Base-by-base conservation (phyloP, 2,888 invertebrate genomes). In the Limnephilus lunatus region DNA sequence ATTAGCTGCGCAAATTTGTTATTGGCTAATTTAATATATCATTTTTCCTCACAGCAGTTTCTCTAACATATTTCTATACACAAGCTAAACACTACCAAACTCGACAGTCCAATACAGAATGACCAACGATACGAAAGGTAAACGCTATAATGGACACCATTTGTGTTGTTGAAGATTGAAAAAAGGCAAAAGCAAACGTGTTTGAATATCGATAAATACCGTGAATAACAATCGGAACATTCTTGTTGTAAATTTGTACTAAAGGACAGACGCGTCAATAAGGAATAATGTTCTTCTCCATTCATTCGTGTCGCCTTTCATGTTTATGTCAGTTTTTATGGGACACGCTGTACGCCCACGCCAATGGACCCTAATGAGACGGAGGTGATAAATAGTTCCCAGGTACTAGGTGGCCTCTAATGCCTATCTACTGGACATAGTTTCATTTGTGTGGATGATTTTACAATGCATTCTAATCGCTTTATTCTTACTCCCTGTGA, bases 261-360 rank as follows among this genome's bases (percentile, higher is more conserved):
- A 92, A 93, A 91, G 92, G 92, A 92, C 92, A 83, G 39, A 88
- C 89, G 91, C 90, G 89, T 92, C 91, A 89, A 92, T 90, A 88
- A 44, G 89, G 86, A 90, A 93, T 91, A 87, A 92, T 90, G 92
- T 92, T 85, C 39, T 83, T 85, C n/a, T 92, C 91, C 86, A 81
- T 91, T 91, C 91, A 92, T 82, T 87, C 81, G 90, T 44, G 89
- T 89, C 89, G 81, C 90, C 89, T 85, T 91, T 91, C 85, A 90
- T 90, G 85, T 81, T 39, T 53, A 92, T 92, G 92, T 92, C 92
- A 90, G 81, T 88, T 93, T 92, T 86, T 85, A 89, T 92, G 92
- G 93, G 93, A 93, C 93, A 93, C 89, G 93, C 91, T 92, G 92
- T 92, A 93, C 93, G 93, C 93, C 93, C 91, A 91, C 93, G 81